These are phyloP conservation scores for Cyphomyrus plagiostoma DNA, from an alignment of 2,113 vertebrate genomes.

Conservation along the genomic window DNA sequence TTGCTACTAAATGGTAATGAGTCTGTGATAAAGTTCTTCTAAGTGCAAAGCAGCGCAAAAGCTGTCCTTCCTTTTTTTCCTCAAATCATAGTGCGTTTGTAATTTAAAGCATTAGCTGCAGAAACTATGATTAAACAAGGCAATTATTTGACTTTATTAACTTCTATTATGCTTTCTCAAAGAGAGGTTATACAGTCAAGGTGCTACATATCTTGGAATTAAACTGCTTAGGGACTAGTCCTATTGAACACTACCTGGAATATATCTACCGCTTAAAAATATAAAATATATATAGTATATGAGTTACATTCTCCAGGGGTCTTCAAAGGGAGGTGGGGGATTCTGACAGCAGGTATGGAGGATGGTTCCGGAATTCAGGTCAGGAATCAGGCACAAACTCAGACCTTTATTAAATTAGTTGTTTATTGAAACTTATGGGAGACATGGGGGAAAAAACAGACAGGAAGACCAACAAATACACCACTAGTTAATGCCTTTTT, in stretches of 20 bases:
- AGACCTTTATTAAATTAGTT: neutral
- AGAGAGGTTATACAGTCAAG: neutral
- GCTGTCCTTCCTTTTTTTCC: slow-evolving; percentile 5
- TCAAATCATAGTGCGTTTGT: neutral
- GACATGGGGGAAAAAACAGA: neutral
- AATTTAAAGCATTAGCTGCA: slow-evolving; percentile 1
- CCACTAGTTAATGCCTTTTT: neutral
- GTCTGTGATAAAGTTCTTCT: neutral
- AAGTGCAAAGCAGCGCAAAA: neutral
- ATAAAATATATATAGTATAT: neutral
- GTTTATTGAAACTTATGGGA: neutral
- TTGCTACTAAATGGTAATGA: neutral
- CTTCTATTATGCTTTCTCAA: neutral
- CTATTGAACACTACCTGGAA: neutral
- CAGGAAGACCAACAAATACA: neutral
- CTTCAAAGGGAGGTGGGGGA: neutral
- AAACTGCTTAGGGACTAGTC: neutral
- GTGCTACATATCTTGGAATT: neutral
- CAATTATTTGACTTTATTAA: neutral
- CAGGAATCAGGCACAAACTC: neutral
- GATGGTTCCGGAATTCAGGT: neutral
- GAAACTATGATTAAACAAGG: neutral
- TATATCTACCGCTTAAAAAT: neutral
- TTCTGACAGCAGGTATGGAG: neutral
- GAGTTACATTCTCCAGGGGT: neutral